Evolutionary conservation across 2,888 invertebrate species (phyloP), one percentile per base, ranked within the genome.

Genomic region (Epinotia ramella): DNA sequence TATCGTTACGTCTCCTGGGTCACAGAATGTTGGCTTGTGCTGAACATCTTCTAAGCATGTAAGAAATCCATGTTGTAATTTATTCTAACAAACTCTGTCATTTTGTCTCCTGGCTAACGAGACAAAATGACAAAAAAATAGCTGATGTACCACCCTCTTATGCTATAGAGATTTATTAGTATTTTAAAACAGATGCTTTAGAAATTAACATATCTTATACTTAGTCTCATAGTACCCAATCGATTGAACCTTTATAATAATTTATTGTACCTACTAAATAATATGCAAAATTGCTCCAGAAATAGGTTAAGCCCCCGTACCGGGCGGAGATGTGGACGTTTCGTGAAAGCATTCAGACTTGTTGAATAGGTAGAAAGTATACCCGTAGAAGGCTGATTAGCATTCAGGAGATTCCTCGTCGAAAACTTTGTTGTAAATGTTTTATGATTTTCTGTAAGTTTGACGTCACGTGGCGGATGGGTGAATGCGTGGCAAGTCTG

Each of bases 301-400:
- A 71, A 71, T 75, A 75, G 70, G 70, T 69, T 70, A 70, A 70
- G 59, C 75, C 57, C 69, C 24, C 13, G 70, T 75, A 56, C 75
- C 70, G 65, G 70, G 70, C 70, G 65, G 75, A 60, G 70, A 70
- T 75, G 65, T 4, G 44, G 44, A 60, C 70, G 64, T 49, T 49
- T 46, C 13, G 74, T 16, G 60, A 75, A 66, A 65, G 56, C 68
- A 63, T 56, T 65, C 65, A 60, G 40, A 75, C 75, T 75, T 75
- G 75, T 75, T 75, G 75, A 70, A 66, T 75, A 59, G 46, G 33
- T 24, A n/a, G 1, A 16, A 12, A 4, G 18, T 40, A 40, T 40
- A 49, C 57, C 57, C 44, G 44, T 13, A 63, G 53, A 56, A n/a
- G 18, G 40, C 57, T 13, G 18, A 65, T 73, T 73, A 64, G 57